Evolutionary conservation across 2,113 vertebrate genomes (phyloP).

Genomic region (Oophaga pumilio): DNA sequence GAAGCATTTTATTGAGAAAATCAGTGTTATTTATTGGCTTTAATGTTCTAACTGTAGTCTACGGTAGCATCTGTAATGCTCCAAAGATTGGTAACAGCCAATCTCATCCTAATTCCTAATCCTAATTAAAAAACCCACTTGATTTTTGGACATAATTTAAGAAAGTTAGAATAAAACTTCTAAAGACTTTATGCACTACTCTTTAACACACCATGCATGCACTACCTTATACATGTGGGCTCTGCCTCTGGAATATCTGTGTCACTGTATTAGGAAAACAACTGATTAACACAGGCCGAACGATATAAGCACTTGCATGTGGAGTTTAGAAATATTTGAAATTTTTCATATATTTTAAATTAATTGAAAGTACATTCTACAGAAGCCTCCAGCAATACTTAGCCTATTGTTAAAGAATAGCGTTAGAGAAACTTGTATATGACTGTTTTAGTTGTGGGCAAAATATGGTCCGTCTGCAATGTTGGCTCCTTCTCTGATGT

Average conservation of each 20-base stretch:
- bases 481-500: neutral
- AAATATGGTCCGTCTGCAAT: neutral
- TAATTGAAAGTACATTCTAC: too few relatives aligned
- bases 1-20: too few relatives aligned
- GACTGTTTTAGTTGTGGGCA: neutral
- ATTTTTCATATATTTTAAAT: neutral
- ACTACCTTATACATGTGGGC: slow-evolving; percentile 46
- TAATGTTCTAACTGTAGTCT: too few relatives aligned
- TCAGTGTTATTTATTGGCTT: too few relatives aligned
- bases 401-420: neutral
- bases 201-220: slow-evolving; percentile 25
- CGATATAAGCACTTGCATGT: neutral
- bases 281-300: slow-evolving; percentile 25
- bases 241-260: slow-evolving; percentile 21
- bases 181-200: neutral
- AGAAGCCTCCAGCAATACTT: neutral
- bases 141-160: neutral
- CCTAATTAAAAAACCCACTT: neutral
- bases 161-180: neutral
- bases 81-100: neutral
- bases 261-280: slow-evolving; percentile 42
- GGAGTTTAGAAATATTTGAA: too few relatives aligned
- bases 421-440: too few relatives aligned
- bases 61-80: too few relatives aligned
- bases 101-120: neutral